Evolutionary conservation across 2,888 invertebrate genomes (phyloP), one percentile per base, ranked within the genome.

Genomic region (Hofmannophila pseudospretella): DNA sequence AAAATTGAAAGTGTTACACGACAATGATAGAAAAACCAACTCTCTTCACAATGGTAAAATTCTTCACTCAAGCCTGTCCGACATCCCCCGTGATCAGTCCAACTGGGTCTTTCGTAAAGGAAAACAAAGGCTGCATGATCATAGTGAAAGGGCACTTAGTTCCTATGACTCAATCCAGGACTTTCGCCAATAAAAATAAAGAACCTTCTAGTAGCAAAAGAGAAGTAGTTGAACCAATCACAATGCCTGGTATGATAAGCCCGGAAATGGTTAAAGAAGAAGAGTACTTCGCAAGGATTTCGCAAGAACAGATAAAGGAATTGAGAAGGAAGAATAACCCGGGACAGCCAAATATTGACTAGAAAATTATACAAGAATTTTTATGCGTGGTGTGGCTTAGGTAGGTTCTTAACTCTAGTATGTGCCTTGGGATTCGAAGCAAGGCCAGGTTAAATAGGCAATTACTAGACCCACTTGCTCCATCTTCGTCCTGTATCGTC

Each of bases 201-300:
- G 34, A 25, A 31, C 37, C 22, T 7, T 26, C 1, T 25, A 46
- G 12, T 34, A 31, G 3, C 0, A 55, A 49, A 30, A 51, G 42
- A 22, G 54, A 58, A 39, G 40, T 41, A 12, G 42, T 46, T 14
- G 39, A 47, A 5, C 8, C 16, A 0, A 13, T 59, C 0, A 54
- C 58, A 36, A 66, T 71, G 65, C 66, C 72, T 32, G 69, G 65
- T 0, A 61, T 67, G 4, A 44, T 62, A 0, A 40, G 54, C 16
- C 64, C 69, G 1, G 53, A 59, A 1, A 49, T 44, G 1, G 36
- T 41, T 7, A 57, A 58, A 5, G 69, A 67, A 31, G 61, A 69
- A 47, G 60, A 59, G 0, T 61, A 59, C 27, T 61, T 67, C 30
- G 57, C 61, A 1, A 55, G 67, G 32, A 56, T 53, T 25, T 51